These are phyloP conservation scores for Carlito syrichta DNA, from an alignment of 2,113 vertebrate species.

Conservation along the genomic window DNA sequence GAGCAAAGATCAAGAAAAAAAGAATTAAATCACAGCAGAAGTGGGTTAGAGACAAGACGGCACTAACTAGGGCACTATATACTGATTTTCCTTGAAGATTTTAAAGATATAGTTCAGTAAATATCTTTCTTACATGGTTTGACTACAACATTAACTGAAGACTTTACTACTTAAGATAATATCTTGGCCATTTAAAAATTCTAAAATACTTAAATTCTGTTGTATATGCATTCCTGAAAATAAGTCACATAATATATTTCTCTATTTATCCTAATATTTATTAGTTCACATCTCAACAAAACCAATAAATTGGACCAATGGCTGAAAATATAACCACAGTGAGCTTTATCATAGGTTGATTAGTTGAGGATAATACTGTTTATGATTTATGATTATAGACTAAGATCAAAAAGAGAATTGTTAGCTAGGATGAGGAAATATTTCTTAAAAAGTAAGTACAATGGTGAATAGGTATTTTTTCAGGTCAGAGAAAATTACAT, in stretches of 20 bases:
- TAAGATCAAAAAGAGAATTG: background rate
- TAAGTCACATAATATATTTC: background rate
- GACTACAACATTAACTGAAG: slow-evolving; percentile 2
- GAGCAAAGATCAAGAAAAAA: slow-evolving; percentile 53
- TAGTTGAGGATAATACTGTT: background rate
- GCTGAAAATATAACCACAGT: background rate
- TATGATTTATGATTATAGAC: background rate
- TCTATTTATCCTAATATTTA: background rate
- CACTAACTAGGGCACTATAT: background rate
- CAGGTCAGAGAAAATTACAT: background rate
- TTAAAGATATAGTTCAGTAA: background rate
- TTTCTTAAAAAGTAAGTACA: background rate
- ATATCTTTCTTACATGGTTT: background rate
- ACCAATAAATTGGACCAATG: background rate
- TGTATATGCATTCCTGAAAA: background rate
- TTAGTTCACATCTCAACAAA: background rate
- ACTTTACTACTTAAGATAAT: background rate
- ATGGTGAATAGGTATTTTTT: background rate
- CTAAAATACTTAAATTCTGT: background rate
- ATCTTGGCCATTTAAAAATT: slow-evolving; percentile 12
- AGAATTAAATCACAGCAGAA: slow-evolving; percentile 41
- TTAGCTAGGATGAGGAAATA: background rate
- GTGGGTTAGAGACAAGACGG: background rate
- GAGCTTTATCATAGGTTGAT: background rate
- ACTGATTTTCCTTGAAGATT: slow-evolving; percentile 2